Percentiles rank a stretch among this genome's conserved stretches.
Conservation (phyloP, 2,797 vertebrate genomes). For the Malurus splendens region DNA sequence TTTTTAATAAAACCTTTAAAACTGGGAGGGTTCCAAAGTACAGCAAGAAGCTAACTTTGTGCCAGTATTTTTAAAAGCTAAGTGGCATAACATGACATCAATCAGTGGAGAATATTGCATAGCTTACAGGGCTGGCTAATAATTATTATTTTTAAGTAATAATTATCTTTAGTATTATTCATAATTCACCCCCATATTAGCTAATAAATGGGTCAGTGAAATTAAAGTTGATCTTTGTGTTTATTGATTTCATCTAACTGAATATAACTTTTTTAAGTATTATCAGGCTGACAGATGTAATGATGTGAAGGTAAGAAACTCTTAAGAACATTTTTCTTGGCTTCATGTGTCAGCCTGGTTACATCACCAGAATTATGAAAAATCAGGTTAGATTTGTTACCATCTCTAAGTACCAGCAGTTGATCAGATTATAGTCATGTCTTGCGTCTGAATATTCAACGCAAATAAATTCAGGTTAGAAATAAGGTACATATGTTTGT, state of each 20-base stretch:
- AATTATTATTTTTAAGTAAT: background rate
- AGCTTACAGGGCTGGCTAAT: background rate
- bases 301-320: background rate
- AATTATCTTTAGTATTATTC: background rate
- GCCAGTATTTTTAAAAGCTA: slow-evolving; percentile 4
- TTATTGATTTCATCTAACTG: slow-evolving; percentile 8
- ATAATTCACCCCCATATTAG: background rate
- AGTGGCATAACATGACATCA: background rate
- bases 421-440: background rate
- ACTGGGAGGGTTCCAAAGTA: background rate
- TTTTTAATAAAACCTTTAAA: slow-evolving; percentile 15
- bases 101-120: background rate
- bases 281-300: background rate
- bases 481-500: slow-evolving; percentile 26
- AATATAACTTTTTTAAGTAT: background rate
- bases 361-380: background rate
- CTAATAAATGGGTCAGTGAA: background rate
- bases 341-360: background rate
- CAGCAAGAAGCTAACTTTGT: background rate
- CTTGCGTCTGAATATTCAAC: background rate
- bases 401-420: slow-evolving; percentile 3
- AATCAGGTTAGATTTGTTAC: background rate
- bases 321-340: background rate
- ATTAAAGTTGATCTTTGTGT: background rate
- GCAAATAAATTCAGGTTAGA: slow-evolving; percentile 2